Percentiles rank a stretch among this genome's conserved stretches.
Conservation (phyloP, 2,797 vertebrate species). For the Petrocephalus schoutedeni region DNA sequence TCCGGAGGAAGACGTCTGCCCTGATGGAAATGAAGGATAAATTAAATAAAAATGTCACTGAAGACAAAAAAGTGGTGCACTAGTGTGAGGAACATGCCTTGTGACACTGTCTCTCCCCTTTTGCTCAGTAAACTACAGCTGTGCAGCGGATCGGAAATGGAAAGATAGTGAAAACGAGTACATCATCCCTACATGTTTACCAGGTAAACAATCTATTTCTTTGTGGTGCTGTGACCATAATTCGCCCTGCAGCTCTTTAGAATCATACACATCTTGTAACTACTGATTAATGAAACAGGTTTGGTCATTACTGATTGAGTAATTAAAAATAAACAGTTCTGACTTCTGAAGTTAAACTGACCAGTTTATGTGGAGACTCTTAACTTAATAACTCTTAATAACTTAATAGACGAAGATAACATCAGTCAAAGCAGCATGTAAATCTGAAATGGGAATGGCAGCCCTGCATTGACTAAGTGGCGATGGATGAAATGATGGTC, state of each 20-base stretch:
- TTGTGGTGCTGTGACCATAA: not conserved
- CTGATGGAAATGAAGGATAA: not conserved
- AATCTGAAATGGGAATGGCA: not conserved
- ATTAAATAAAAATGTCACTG: not conserved
- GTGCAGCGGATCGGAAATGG: slow-evolving; percentile 55
- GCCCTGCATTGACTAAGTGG: not conserved
- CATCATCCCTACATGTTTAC: slow-evolving; percentile 44
- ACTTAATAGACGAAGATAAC: not conserved
- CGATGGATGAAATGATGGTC: not conserved
- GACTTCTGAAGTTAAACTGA: not conserved
- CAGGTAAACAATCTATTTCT: slow-evolving; percentile 46
- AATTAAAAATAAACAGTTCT: not conserved
- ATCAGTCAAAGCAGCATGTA: not conserved
- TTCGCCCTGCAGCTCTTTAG: not conserved
- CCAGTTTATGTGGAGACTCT: not conserved
- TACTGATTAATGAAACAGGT: not conserved
- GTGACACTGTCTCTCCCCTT: not conserved
- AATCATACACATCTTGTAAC: not conserved
- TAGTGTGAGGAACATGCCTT: not conserved
- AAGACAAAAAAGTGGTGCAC: not conserved
- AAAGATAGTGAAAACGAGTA: slow-evolving; percentile 36
- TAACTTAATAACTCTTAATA: not conserved
- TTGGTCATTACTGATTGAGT: not conserved
- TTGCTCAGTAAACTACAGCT: slow-evolving; percentile 51
- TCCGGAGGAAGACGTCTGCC: not conserved